Evolutionary conservation across 2,113 vertebrate genomes (phyloP), one percentile per base, ranked within the genome.

Genomic region (Raja brachyura): DNA sequence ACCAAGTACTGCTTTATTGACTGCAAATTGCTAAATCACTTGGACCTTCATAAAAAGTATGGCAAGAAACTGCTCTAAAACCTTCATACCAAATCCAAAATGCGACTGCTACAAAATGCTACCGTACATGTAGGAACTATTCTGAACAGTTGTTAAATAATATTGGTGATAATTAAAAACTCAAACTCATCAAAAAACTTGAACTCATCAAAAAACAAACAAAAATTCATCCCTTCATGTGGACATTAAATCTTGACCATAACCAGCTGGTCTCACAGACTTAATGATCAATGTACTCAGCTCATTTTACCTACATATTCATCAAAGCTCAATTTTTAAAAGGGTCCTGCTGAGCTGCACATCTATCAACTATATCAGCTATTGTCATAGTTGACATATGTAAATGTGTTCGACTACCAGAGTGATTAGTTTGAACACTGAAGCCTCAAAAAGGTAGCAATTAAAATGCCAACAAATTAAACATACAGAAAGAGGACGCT

Each of bases 271-370:
- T 1, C 59, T 66, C 6, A 63, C 0, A 85, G 83, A 5, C 4
- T 61, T 56, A 86, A 86, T 22, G n/a, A 5, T 20, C 56, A 2
- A 7, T 86, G 28, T 11, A 85, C 22, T 61, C 56, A 59, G 81
- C 9, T 61, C 83, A 31, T 16, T 88, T 63, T 88, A 18, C 59
- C 28, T 6, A 59, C 28, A 88, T 59, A 18, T 88, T 88, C 2
- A 88, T 88, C 83, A 66, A 63, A 31, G 22, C 81, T 61, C 10
- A n/a, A 56, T 83, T 83, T 83, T 83, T 79, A 48, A 79, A 66
- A 85, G 56, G 0, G 28, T 88, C 28, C 83, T 5, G 14, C 16
- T 66, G 59, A 63, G 83, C 56, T 88, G 28, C 31, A n/a, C 28
- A 63, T 31, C 18, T 63, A 88, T 18, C 83, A 63, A 88, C 59